Evolutionary conservation across 1,140 invertebrate species (phyloP).

Genomic region (Leptinotarsa texana): DNA sequence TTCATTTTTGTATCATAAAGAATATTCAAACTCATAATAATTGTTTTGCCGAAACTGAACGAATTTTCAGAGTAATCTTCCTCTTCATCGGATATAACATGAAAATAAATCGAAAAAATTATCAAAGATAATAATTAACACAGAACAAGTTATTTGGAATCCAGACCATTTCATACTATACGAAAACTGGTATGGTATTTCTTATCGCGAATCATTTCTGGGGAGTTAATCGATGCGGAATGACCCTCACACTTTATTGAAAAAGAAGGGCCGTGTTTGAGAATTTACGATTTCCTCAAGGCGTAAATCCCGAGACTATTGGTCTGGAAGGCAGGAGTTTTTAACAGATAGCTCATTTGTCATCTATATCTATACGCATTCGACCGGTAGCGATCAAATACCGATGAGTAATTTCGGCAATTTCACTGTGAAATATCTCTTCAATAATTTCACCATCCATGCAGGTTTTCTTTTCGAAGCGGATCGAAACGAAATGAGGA

Average conservation of each 20-base stretch:
- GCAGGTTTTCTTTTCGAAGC: background rate
- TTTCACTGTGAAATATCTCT: conserved; percentile 32
- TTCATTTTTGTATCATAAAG: too few species aligned
- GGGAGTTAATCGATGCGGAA: conserved; percentile 46
- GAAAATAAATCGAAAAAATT: too few species aligned
- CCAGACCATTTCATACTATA: background rate
- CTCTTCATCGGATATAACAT: too few species aligned
- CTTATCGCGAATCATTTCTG: conserved; percentile 42
- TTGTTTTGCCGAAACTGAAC: too few species aligned
- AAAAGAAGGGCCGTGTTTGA: conserved; percentile 46
- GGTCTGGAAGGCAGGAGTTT: conserved; percentile 50
- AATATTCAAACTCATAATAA: too few species aligned
- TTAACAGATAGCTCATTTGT: conserved; percentile 54
- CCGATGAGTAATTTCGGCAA: conserved; percentile 41
- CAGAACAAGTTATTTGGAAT: too few species aligned
- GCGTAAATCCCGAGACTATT: conserved; percentile 50
- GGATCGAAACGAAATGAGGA: background rate
- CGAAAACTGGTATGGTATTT: background rate
- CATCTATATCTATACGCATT: conserved; percentile 49
- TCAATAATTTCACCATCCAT: background rate
- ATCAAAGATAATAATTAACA: too few species aligned
- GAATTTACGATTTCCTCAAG: conserved; percentile 51
- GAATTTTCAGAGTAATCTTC: too few species aligned
- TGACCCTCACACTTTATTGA: conserved; percentile 51
- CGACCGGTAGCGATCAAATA: conserved; percentile 38